Percentiles rank a stretch among this genome's conserved stretches.
phyloP scores from a whole-genome alignment of 2,113 vertebrate species.

The Alouatta palliata region DNA sequence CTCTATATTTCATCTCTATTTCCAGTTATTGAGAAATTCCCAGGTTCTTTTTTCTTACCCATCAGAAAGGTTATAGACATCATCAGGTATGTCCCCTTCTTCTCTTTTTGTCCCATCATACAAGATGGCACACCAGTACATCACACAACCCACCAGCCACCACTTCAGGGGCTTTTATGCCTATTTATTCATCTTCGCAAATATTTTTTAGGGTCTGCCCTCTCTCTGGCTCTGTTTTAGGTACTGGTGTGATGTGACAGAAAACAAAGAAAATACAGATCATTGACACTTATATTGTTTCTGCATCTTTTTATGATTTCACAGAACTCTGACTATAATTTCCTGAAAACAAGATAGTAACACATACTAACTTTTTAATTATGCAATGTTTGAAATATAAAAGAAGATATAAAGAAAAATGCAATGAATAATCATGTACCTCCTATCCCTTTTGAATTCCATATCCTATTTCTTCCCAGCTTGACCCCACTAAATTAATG shows the following conservation, averaged over 20 bases:
- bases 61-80: neutral
- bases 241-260: neutral
- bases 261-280: neutral
- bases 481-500: neutral
- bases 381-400: neutral
- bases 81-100: neutral
- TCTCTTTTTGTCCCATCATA: neutral
- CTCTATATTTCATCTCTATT: neutral
- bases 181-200: neutral
- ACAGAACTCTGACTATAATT: neutral
- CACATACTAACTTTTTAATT: neutral
- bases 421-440: neutral
- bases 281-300: neutral
- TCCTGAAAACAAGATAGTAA: neutral
- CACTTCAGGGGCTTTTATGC: neutral
- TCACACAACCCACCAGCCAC: neutral
- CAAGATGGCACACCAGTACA: neutral
- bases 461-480: neutral
- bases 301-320: neutral
- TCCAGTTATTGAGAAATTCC: neutral
- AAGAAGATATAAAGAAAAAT: slow-evolving; percentile 9
- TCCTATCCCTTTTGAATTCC: neutral
- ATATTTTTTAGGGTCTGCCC: neutral
- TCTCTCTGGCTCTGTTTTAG: neutral
- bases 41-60: neutral